Percentiles rank a stretch among this genome's conserved stretches.
Evolutionary conservation across 2,113 vertebrate species (phyloP).

Genomic region (Lepus timidus): DNA sequence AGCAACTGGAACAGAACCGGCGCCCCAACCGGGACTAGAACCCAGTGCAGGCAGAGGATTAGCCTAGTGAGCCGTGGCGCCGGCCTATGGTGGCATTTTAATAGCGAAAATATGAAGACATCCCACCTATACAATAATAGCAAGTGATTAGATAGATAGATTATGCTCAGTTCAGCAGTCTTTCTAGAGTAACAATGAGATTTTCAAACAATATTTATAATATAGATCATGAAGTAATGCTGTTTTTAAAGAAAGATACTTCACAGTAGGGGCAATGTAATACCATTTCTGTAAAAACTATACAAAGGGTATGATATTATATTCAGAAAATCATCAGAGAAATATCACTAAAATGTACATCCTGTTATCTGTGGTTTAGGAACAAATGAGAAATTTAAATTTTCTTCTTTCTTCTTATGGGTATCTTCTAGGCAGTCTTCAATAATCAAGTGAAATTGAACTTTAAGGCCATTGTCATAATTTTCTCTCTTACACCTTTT

Average conservation of each 20-base stretch:
- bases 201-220: background rate
- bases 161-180: background rate
- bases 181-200: background rate
- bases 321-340: background rate
- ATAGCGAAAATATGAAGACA: slow-evolving; percentile 29
- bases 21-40: no score
- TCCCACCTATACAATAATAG: background rate
- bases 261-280: background rate
- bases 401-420: slow-evolving; percentile 36
- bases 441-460: background rate
- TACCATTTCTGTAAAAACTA: slow-evolving; percentile 32
- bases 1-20: no score
- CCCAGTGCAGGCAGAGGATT: no score
- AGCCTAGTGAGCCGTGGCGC: no score
- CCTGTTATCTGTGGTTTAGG: background rate
- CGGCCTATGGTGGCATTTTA: background rate
- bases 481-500: slow-evolving; percentile 5
- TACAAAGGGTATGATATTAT: background rate
- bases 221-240: background rate
- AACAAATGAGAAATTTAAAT: background rate
- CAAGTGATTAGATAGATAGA: slow-evolving; percentile 9
- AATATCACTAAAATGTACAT: background rate
- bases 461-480: background rate
- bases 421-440: background rate
- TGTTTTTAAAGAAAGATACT: slow-evolving; percentile 1